Base-by-base conservation (phyloP, 2,888 invertebrate genomes). In the Coecobrya sp. region DNA sequence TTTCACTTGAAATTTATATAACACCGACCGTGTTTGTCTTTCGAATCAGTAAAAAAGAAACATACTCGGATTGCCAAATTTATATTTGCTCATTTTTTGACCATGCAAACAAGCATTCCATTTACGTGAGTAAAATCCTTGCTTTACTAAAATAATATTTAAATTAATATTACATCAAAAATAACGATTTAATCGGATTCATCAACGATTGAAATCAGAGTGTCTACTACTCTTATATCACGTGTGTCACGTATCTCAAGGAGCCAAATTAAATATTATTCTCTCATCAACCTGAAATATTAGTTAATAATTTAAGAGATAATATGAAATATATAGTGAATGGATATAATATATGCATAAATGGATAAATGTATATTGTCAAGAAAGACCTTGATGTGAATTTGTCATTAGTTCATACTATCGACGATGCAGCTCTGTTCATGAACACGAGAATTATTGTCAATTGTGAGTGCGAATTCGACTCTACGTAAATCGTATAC, bases 61-160 rank as follows among this genome's bases (percentile, higher is more conserved):
- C 16, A 16, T 45, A 22, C 10, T 73, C 45, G 7, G 10, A 45
- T 73, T 45, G 73, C 73, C 73, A 73, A 73, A 45, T 45, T 45
- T 73, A 42, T 19, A 73, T 73, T 73, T 73, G 73, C 73, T 73
- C 73, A 73, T 73, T 73, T n/a, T n/a, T 73, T 27, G 42, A 42
- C 19, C 19, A 45, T 42, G 45, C 16, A 68, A 68, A 36, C 22
- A 65, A 25, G 25, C 11, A 59, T 59, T 59, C 62, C 25, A 4
- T 65, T 65, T 65, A 65, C 2, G 62, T 22, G 10, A 65, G 5
- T 10, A 65, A 65, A n/a, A 59, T 16, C 59, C 59, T 19, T 59
- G 59, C 16, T 52, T 52, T 52, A 45, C 45, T 52, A 52, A 36
- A 4, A 36, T n/a, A 36, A 36, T 36, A 36, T 36, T 36, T 10